These are phyloP conservation scores for Trinectes maculatus DNA, from an alignment of 2,113 vertebrate species.

Conservation along the genomic window DNA sequence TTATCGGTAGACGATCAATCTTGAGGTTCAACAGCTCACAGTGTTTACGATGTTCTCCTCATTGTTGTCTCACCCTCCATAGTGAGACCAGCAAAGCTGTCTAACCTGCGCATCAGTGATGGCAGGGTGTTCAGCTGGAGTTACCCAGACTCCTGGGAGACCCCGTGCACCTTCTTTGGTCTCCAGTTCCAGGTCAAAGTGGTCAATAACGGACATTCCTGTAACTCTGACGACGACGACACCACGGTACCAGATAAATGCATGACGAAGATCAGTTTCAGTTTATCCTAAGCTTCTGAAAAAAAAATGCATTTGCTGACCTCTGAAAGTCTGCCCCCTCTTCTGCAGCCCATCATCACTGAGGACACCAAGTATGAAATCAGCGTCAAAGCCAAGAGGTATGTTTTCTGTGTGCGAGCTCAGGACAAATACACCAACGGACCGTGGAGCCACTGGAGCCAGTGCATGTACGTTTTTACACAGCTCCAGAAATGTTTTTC, in stretches of 20 bases:
- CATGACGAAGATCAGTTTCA: neutral
- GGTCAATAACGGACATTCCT: constrained; percentile 37
- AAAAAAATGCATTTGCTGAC: neutral
- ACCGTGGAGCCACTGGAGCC: constrained; percentile 74
- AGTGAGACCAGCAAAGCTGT: constrained; percentile 74
- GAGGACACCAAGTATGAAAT: constrained; percentile 15
- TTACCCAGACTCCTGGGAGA: constrained; percentile 74
- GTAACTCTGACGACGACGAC: constrained; percentile 4
- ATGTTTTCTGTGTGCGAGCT: constrained; percentile 75
- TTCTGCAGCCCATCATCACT: constrained; percentile 3
- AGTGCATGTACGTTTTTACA: constrained; percentile 59
- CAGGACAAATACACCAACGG: constrained; percentile 66
- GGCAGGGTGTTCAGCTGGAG: constrained; percentile 66
- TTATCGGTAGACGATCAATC: no score
- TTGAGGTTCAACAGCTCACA: no score
- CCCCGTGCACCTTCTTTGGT: constrained; percentile 68
- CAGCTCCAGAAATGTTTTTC: neutral
- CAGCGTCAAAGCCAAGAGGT: constrained; percentile 31
- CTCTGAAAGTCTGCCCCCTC: neutral
- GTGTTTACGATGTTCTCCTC: no score
- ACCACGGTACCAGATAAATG: constrained; percentile 16
- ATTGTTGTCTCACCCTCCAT: neutral
- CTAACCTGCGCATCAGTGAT: constrained; percentile 14
- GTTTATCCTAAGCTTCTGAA: neutral
- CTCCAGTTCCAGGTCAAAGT: constrained; percentile 77